Conservation (phyloP, 1,140 invertebrate genomes). For the Neodiprion fabricii region DNA sequence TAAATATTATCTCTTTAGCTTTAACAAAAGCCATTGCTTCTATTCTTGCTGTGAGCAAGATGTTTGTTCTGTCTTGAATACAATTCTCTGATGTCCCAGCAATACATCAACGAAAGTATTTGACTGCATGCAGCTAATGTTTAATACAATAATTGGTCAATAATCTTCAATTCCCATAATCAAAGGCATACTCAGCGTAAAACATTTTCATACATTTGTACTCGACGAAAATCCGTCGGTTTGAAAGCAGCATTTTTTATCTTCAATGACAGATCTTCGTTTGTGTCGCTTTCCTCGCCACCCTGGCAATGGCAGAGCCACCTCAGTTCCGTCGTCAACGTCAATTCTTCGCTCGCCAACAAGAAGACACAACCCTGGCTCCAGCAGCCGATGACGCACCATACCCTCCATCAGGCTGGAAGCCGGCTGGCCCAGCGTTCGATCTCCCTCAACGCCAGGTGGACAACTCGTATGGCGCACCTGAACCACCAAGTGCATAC, state of each 20-base stretch:
- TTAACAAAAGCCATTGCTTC: background rate
- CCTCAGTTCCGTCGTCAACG: background rate
- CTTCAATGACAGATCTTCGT: background rate
- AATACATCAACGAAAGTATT: background rate
- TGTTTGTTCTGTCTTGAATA: background rate
- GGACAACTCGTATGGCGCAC: background rate
- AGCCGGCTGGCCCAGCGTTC: background rate
- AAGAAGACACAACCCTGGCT: slow-evolving; percentile 11
- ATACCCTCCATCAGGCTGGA: slow-evolving; percentile 8
- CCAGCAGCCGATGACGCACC: background rate
- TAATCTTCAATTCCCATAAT: background rate
- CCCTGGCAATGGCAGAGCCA: slow-evolving; percentile 9
- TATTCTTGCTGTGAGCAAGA: background rate
- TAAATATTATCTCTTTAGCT: background rate
- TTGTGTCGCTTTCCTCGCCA: background rate
- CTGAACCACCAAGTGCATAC: background rate
- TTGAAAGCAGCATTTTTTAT: background rate
- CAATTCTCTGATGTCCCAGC: background rate
- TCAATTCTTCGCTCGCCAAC: slow-evolving; percentile 5
- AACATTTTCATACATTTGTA: too few relatives aligned
- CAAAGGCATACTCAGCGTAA: too few relatives aligned
- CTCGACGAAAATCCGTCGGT: too few relatives aligned
- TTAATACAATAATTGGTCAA: background rate
- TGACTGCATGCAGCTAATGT: too few relatives aligned
- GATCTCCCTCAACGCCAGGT: slow-evolving; percentile 7